Evolutionary conservation across 2,113 vertebrate genomes (phyloP).

Genomic region (Dendrocopos noguchii): DNA sequence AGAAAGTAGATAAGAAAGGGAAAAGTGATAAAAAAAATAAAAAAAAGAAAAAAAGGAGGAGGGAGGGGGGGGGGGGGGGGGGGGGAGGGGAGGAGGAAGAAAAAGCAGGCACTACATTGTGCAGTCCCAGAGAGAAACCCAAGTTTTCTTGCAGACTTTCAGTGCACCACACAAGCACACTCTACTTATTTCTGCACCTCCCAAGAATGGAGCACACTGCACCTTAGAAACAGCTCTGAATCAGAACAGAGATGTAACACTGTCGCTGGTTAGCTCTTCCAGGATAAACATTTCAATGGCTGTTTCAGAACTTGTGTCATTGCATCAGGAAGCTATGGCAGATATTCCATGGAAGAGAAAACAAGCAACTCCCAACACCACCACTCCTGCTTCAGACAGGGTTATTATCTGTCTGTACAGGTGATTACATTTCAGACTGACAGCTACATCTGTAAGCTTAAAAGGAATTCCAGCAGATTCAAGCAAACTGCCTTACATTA

Average conservation of each 20-base stretch:
- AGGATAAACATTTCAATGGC: not conserved
- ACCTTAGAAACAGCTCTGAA: not conserved
- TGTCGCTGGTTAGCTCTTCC: not conserved
- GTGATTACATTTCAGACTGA: slow-evolving; percentile 27
- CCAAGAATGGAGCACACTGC: not conserved
- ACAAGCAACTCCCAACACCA: not conserved
- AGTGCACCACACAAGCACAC: not conserved
- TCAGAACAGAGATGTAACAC: not conserved
- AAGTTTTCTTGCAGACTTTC: not conserved
- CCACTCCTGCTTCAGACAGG: not conserved
- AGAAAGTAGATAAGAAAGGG: too few species aligned
- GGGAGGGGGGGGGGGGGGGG: too few species aligned
- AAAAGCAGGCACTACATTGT: not conserved
- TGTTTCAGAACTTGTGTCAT: not conserved
- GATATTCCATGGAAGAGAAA: not conserved
- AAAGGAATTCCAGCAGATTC: slow-evolving; percentile 34
- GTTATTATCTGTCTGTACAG: slow-evolving; percentile 35
- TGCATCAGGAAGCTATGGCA: not conserved
- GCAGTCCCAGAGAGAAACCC: not conserved
- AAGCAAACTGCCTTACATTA: not conserved
- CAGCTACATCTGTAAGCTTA: not conserved
- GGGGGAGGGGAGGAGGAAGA: too few species aligned
- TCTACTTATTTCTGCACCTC: not conserved
- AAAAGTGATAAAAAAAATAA: too few species aligned
- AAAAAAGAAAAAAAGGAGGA: not conserved